Conservation (phyloP, 2,113 vertebrate species). For the Pteruthius melanotis region DNA sequence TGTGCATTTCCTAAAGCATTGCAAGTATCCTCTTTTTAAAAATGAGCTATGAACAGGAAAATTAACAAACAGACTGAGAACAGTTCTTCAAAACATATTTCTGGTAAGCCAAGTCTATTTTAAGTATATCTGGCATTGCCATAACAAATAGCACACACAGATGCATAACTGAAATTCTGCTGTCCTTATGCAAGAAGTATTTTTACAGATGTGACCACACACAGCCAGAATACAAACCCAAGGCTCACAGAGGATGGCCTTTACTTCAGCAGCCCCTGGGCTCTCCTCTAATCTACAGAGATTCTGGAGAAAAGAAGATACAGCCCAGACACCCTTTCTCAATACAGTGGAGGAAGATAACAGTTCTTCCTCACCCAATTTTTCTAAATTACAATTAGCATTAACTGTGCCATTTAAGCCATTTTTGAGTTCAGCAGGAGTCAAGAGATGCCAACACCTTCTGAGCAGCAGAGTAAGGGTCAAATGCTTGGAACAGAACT, state of each 20-base stretch:
- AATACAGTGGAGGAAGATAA: not conserved
- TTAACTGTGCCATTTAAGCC: not conserved
- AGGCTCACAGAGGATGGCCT: fast-evolving
- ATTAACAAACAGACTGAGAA: not conserved
- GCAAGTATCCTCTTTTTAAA: not conserved
- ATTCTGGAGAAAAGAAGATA: not conserved
- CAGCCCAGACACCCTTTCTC: not conserved
- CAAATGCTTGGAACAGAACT: not conserved
- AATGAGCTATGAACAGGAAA: not conserved
- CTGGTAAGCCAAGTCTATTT: not conserved
- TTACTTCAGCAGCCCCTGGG: not conserved
- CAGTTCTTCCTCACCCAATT: not conserved
- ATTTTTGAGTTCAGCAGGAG: not conserved
- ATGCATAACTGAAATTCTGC: not conserved
- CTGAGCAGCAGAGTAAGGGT: not conserved
- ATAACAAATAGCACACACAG: not conserved
- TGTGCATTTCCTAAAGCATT: not conserved
- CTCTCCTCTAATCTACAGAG: not conserved
- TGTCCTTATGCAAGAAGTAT: not conserved
- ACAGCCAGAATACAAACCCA: not conserved
- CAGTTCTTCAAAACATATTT: not conserved
- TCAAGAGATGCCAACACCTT: not conserved
- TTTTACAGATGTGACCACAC: not conserved
- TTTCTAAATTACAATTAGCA: not conserved
- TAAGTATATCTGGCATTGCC: not conserved